Evolutionary conservation across 2,797 vertebrate species (phyloP), one percentile per base, ranked within the genome.

Genomic region (Lepus townsendii): DNA sequence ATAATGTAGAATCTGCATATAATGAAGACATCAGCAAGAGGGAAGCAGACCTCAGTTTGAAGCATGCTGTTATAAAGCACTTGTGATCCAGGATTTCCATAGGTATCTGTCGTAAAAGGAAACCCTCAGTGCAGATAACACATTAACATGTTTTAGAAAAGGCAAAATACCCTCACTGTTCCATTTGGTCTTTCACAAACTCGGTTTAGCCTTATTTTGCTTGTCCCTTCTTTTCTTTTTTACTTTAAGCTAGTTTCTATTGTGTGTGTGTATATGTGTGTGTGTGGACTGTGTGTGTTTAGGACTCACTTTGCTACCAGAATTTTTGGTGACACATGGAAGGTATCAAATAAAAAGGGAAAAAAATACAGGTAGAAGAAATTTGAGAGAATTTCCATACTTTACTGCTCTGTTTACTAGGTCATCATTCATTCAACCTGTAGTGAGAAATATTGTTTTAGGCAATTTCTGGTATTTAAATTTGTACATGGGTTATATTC

Each of bases 401-500:
- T 76, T 79, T 54, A 24, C 1, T 63, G 3, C 1, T 4, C 24
- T 72, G 7, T 72, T 75, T 76, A 32, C 27, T 76, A 24, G 20
- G 42, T 42, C 16, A 47, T 69, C n/a, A 7, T 78, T 95, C 30
- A 72, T 78, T 95, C 30, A 72, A 30, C 7, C 76, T 30, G 12
- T 24, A 14, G 16, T 72, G 80, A 80, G 57, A 82, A 73, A 38
- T 83, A 0, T 85, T 78, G 27, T 72, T 75, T 89, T 52, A 76
- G 80, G 66, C 72, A 52, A 26, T 32, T 91, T 76, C 68, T 22
- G 38, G 60, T 65, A 24, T 83, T 90, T 72, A 71, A 88, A 76
- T 90, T 66, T 93, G 88, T 26, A 72, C 12, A 19, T 69, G 27
- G 22, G n/a, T 75, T 95, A 85, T 83, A 35, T 83, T 91, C 80